Conservation (phyloP, 2,888 invertebrate genomes). For the Dascillus cervinus region DNA sequence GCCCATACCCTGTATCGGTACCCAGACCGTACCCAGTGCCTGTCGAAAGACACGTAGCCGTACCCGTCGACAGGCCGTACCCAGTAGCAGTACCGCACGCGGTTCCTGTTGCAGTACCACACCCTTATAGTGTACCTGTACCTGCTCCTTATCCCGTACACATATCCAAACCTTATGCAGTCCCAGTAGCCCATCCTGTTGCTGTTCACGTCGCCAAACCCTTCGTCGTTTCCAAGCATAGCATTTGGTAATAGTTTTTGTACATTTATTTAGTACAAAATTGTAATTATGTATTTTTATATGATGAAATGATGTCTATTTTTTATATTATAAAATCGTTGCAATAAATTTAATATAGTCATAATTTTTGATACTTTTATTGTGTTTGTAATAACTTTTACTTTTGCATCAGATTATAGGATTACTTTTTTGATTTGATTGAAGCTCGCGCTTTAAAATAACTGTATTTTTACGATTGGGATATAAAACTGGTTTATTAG, state of each 20-base stretch:
- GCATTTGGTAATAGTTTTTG: constrained; percentile 6
- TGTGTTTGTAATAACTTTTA: no score
- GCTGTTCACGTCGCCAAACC: constrained; percentile 33
- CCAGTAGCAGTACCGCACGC: constrained; percentile 38
- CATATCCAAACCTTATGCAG: constrained; percentile 47
- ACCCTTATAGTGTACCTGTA: constrained; percentile 44
- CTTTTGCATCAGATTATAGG: no score
- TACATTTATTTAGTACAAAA: constrained; percentile 8
- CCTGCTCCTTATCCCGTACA: constrained; percentile 43
- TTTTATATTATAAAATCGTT: no score
- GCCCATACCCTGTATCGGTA: constrained; percentile 36
- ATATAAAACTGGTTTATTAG: no score
- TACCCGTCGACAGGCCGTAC: constrained; percentile 43
- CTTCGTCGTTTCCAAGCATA: constrained; percentile 26
- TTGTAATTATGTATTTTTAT: no score
- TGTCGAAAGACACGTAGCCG: constrained; percentile 46
- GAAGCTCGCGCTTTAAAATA: no score
- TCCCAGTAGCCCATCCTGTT: constrained; percentile 50
- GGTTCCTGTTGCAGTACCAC: constrained; percentile 34
- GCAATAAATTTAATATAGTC: no score
- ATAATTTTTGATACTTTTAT: no score
- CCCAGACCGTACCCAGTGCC: constrained; percentile 47
- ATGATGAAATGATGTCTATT: no score
- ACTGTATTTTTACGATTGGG: no score
- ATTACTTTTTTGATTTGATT: no score